Percentiles rank a stretch among this genome's conserved stretches.
These are phyloP conservation scores for Zalophus californianus DNA, from an alignment of 2,797 vertebrate genomes.

Conservation along the genomic window DNA sequence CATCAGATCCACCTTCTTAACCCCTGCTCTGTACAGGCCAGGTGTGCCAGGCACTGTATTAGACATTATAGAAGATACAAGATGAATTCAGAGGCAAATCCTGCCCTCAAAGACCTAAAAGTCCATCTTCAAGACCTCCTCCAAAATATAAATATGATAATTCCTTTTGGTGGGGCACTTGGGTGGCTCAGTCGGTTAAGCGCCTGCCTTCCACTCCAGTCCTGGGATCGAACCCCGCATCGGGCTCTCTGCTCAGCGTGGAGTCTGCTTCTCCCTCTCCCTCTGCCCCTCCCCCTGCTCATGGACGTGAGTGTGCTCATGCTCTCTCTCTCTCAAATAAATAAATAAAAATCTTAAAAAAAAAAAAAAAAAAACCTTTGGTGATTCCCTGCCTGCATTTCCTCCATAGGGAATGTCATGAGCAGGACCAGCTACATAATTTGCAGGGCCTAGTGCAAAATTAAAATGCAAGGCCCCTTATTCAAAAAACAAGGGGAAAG, in stretches of 20 bases:
- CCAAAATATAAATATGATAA: background rate
- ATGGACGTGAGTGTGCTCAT: no score
- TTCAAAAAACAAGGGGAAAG: background rate
- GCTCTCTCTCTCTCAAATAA: background rate
- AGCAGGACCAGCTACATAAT: background rate
- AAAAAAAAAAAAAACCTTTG: background rate
- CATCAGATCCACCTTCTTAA: background rate
- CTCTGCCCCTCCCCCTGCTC: background rate
- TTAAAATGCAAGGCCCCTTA: background rate
- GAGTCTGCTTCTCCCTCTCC: background rate
- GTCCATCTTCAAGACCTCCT: background rate
- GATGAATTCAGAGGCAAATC: background rate
- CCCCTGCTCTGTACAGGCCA: background rate
- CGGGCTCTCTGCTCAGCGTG: background rate
- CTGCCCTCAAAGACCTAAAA: background rate
- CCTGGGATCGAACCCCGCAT: accelerated
- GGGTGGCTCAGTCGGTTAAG: background rate
- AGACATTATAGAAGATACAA: background rate
- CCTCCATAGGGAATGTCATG: background rate
- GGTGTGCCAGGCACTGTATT: background rate
- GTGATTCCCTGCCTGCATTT: background rate
- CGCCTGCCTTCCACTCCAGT: background rate
- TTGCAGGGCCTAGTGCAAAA: background rate
- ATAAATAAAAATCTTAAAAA: background rate
- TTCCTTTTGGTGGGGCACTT: background rate